A percentile compares a stretch with the other conserved stretches of the same genome.
phyloP scores from a whole-genome alignment of 2,113 vertebrate species.

The Brienomyrus longianalis region DNA sequence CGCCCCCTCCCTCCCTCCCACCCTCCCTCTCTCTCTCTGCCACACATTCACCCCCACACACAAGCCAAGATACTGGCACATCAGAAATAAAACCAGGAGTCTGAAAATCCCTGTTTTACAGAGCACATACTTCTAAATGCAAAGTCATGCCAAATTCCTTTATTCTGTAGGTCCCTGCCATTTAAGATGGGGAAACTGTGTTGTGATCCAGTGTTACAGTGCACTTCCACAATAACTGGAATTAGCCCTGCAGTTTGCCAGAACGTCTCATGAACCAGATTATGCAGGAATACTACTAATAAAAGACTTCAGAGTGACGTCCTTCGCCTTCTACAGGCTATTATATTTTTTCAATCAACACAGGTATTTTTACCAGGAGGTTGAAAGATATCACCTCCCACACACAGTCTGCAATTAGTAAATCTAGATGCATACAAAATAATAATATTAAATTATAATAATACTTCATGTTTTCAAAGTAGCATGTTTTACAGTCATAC shows the following conservation, averaged over 20 bases:
- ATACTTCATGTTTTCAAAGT: background rate
- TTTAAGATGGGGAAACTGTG: background rate
- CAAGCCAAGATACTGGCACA: background rate
- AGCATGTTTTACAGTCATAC: background rate
- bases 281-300: background rate
- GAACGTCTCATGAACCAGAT: constrained; percentile 13
- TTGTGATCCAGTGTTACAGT: constrained; percentile 20
- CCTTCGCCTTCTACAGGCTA: background rate
- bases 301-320: constrained; percentile 8
- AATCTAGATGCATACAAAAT: background rate
- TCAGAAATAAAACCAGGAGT: constrained; percentile 2
- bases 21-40: background rate
- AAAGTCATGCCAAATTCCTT: background rate
- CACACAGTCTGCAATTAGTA: background rate
- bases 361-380: background rate
- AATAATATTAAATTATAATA: background rate
- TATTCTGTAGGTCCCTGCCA: background rate
- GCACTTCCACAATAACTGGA: constrained; percentile 11
- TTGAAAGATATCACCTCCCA: background rate
- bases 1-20: background rate
- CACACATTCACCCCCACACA: background rate
- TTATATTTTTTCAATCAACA: background rate
- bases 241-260: constrained; percentile 8
- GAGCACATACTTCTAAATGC: background rate
- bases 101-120: background rate